Evolutionary conservation across 2,797 vertebrate species (phyloP), one percentile per base, ranked within the genome.

Genomic region (Spinibarbus caldwelli): DNA sequence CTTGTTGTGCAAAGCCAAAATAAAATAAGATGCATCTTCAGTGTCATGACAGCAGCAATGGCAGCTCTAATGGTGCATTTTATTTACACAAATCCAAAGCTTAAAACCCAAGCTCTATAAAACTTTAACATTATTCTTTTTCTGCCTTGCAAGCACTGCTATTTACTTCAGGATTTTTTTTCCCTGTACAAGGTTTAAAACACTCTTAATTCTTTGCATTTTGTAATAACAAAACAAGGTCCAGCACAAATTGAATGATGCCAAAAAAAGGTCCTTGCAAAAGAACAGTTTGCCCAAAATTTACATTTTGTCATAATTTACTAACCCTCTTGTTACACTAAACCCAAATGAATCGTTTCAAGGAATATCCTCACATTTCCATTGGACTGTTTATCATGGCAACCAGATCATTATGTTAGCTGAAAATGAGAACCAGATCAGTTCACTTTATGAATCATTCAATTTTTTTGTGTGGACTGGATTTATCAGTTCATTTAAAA

Each of bases 141-240:
- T 52, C 12, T 82, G 80, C 80, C 80, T 82, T 62, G 80, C 80
- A 82, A 82, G 36, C 80, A 73, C 67, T 23, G 11, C 8, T 7
- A 21, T 68, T 29, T 43, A 21, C 10, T 31, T 23, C 1, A 59
- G 5, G 11, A 62, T 19, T 41, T 36, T 6, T 31, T n/a, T 36
- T 45, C 2, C 75, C 31, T 26, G 49, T 41, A 17, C 15, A 3
- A 26, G 3, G 45, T 80, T n/a, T 81, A 52, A 54, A 38, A 52
- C 6, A 82, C 45, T 59, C 11, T 26, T 45, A 14, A 59, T 21
- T 57, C 0, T 43, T 43, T 45, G n/a, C 17, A 34, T 72, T 82
- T 59, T 72, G 19, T 6, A 5, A n/a, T 45, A 62, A 59, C 36
- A 45, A 45, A 72, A n/a, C 21, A 47, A 73, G 21, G 26, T 73